Evolutionary conservation across 1,140 invertebrate species (phyloP).

Genomic region (Berghia stephanieae): DNA sequence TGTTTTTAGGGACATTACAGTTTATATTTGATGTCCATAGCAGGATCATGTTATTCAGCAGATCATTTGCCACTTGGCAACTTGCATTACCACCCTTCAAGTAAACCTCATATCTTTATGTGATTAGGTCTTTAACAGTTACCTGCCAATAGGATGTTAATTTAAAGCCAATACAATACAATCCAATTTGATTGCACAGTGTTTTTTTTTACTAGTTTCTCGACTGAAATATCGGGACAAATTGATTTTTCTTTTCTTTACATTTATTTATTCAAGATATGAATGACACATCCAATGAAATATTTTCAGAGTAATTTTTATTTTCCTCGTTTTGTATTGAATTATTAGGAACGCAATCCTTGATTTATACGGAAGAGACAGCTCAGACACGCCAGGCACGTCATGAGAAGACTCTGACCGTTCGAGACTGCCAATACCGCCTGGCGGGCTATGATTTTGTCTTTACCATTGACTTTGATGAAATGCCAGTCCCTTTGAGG

Average conservation of each 20-base stretch:
- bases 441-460: conserved; percentile 32
- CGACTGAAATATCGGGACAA: no score
- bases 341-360: background rate
- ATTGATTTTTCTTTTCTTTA: background rate
- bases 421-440: conserved; percentile 26
- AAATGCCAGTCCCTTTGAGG: conserved; percentile 21
- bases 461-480: conserved; percentile 31
- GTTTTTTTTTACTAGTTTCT: background rate
- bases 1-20: no score
- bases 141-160: no score
- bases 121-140: no score
- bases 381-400: conserved; percentile 13
- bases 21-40: no score
- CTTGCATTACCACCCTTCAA: no score
- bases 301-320: background rate
- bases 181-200: background rate
- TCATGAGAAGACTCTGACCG: conserved; percentile 24
- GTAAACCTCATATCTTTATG: no score
- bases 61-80: no score
- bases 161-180: conserved; percentile 19
- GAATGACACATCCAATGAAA: background rate
- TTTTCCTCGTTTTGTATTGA: background rate
- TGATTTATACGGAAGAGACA: conserved; percentile 1
- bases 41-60: no score
- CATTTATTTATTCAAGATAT: background rate